Conservation (phyloP, 2,888 invertebrate species). For the Apotomis capreana region DNA sequence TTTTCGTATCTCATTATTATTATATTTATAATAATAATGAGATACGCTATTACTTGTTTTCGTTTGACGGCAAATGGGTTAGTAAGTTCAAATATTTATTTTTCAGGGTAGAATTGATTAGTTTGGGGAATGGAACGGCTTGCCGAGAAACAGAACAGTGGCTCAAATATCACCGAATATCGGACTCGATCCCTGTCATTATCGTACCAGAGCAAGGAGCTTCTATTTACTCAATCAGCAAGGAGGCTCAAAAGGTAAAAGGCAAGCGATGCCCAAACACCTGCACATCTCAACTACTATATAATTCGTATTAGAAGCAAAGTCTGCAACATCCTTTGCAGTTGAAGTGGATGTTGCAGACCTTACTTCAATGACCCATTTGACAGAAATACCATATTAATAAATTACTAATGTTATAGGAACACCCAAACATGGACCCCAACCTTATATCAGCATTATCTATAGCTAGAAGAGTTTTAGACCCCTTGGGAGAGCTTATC, state of each 20-base stretch:
- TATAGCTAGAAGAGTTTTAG: conserved; percentile 93
- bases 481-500: conserved; percentile 95
- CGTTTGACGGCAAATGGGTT: too few species aligned
- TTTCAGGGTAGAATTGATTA: conserved; percentile 90
- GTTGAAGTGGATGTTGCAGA: too few species aligned
- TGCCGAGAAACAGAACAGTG: conserved; percentile 94
- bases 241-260: conserved; percentile 87
- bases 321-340: too few species aligned
- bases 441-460: conserved; percentile 90
- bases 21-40: too few species aligned
- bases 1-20: too few species aligned
- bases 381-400: not conserved
- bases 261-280: too few species aligned
- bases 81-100: not conserved
- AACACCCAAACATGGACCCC: conserved; percentile 92
- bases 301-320: not conserved
- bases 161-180: conserved; percentile 81
- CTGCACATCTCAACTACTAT: too few species aligned
- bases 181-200: conserved; percentile 86
- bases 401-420: conserved; percentile 67
- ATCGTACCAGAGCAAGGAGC: conserved; percentile 96
- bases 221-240: conserved; percentile 95
- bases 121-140: conserved; percentile 95
- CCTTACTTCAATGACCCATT: too few species aligned
- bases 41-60: too few species aligned